Base-by-base conservation (phyloP, 30 jellyfish, hydroid and myxozoan genomes). In the Cassiopea andromeda region DNA sequence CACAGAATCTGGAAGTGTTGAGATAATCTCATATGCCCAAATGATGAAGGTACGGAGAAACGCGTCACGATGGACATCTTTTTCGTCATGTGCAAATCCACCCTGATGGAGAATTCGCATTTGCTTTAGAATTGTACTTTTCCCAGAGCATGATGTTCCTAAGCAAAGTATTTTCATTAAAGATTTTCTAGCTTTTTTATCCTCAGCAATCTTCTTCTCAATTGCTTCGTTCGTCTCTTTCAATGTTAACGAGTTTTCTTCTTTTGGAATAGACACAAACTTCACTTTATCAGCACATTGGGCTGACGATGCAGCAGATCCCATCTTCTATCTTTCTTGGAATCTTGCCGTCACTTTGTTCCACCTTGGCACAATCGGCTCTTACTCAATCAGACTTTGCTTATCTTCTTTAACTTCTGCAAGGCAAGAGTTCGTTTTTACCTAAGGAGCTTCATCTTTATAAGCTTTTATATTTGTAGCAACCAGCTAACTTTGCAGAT, bases 91-190 rank as follows among this genome's bases (percentile, higher is more conserved):
- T 4, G 46, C 83, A 50, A 87, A 87, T 13, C 94, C 90, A 27
- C 71, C 94, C 73, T 61, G 88, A 48, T 87, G 94, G 13, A 87
- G 18, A 13, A 87, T 75, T 73, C 89, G 27, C 94, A 87, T 87
- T 43, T 87, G 94, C 78, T 87, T 87, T 69, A 87, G 74, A 54
- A 87, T 59, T 14, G 94, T 87, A 48, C 94, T 87, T 46, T 87
- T 87, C 4, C 94, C 94, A 6, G 94, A 77, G 57, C 83, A 60
- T 2, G 94, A 78, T 7, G 90, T 78, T 8, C 94, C 94, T 14
- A 87, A 81, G 85, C 94, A 87, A 4, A 87, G 69, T 46, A 87
- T 78, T 19, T 87, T 87, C 94, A 87, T 87, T 82, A 80, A 15
- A 8, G 82, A 7, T 38, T 71, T 54, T 61, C 46, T 78, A 38